Conservation (phyloP, 2,113 vertebrate species). For the Herpetotheres cachinnans region DNA sequence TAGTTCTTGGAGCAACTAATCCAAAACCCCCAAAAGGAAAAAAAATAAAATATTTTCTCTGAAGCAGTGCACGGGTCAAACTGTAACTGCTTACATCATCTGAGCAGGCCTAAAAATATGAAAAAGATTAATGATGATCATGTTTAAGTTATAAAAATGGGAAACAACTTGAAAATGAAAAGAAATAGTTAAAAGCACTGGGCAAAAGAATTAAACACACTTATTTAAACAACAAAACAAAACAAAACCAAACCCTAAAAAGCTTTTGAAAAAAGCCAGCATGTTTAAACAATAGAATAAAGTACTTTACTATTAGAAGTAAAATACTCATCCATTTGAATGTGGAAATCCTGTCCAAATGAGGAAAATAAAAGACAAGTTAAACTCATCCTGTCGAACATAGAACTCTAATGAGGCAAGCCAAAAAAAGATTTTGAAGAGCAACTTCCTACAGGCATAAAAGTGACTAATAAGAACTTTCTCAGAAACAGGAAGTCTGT, state of each 20-base stretch:
- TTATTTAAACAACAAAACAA: not conserved
- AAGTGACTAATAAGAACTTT: constrained; percentile 34
- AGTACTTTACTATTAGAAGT: not conserved
- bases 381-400: not conserved
- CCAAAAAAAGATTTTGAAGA: constrained; percentile 4
- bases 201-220: not conserved
- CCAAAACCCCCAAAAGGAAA: not conserved
- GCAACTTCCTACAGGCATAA: not conserved
- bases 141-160: not conserved
- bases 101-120: not conserved
- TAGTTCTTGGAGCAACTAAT: not conserved
- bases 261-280: not conserved
- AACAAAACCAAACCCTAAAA: not conserved
- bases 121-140: not conserved
- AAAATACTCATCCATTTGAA: not conserved
- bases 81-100: not conserved
- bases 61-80: not conserved
- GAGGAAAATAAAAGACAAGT: not conserved
- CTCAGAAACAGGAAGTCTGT: constrained; percentile 30
- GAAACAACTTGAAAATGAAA: not conserved
- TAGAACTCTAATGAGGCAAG: constrained; percentile 21
- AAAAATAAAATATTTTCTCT: not conserved
- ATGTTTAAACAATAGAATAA: not conserved
- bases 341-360: not conserved
- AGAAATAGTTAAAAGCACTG: not conserved